Conservation (phyloP, 2,113 vertebrate species). For the Fregetta grallaria region DNA sequence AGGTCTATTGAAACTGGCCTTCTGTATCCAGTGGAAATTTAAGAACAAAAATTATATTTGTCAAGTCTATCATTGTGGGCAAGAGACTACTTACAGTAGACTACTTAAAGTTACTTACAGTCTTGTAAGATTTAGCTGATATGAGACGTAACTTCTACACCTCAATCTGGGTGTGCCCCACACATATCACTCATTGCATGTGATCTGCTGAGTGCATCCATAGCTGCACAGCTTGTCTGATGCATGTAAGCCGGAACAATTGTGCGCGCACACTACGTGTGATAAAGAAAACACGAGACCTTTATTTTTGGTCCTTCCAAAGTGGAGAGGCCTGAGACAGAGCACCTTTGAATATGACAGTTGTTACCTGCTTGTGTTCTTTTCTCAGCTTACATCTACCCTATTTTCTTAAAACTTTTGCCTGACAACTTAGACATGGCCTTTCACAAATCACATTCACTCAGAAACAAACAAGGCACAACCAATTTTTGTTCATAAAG, state of each 20-base stretch:
- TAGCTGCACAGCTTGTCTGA: background rate
- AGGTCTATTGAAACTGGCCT: background rate
- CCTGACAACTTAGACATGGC: background rate
- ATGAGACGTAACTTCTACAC: background rate
- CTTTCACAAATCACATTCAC: background rate
- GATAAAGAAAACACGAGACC: background rate
- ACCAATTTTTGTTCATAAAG: background rate
- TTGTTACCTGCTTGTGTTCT: background rate
- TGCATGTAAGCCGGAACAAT: background rate
- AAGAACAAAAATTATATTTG: background rate
- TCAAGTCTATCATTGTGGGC: background rate
- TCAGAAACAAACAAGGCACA: background rate
- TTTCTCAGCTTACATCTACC: background rate
- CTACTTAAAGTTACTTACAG: background rate
- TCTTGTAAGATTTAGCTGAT: background rate
- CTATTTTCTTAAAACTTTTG: background rate
- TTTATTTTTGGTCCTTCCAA: background rate
- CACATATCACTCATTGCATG: background rate
- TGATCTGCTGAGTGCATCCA: background rate
- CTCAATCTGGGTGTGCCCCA: too few species aligned
- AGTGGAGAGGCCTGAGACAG: background rate
- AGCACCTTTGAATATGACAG: background rate
- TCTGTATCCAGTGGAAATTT: background rate
- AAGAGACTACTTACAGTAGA: background rate
- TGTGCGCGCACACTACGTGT: accelerated